These are phyloP conservation scores for Caenorhabditis imperialis DNA, from an alignment of 2,888 invertebrate genomes.

Conservation along the genomic window DNA sequence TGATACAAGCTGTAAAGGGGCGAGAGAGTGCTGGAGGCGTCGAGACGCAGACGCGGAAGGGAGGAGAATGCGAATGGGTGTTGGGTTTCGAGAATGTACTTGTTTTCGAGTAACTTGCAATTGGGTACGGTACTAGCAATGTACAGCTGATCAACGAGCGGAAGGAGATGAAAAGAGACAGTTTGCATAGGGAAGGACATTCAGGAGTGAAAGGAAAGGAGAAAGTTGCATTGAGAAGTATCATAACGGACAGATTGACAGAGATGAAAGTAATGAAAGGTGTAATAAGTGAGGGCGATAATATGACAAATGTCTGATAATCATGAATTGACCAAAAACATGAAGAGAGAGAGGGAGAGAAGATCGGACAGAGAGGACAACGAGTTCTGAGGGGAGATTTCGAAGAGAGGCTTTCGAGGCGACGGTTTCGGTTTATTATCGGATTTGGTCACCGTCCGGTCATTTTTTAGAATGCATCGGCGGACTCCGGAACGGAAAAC, in stretches of 20 bases:
- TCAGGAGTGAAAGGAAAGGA: not conserved
- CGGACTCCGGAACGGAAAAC: too few species aligned
- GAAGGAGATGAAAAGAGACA: too few species aligned
- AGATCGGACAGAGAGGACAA: slow-evolving; percentile 13
- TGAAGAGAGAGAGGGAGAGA: slow-evolving; percentile 18
- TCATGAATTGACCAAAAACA: slow-evolving; percentile 37
- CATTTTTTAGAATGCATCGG: too few species aligned
- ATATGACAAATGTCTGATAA: slow-evolving; percentile 41
- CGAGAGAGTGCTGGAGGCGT: slow-evolving; percentile 16
- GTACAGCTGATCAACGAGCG: slow-evolving; percentile 27
- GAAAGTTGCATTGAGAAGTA: slow-evolving; percentile 16
- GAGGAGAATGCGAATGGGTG: slow-evolving; percentile 28
- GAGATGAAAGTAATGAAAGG: slow-evolving; percentile 28
- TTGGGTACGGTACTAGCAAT: slow-evolving; percentile 30
- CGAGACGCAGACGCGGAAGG: slow-evolving; percentile 37
- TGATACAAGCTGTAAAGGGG: slow-evolving; percentile 48
- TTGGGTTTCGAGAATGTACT: slow-evolving; percentile 53
- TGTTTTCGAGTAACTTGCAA: slow-evolving; percentile 43
- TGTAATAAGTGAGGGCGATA: slow-evolving; percentile 30
- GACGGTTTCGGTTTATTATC: slow-evolving; percentile 49
- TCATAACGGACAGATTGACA: slow-evolving; percentile 6
- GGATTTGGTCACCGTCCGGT: slow-evolving; percentile 40
- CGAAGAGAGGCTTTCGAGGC: slow-evolving; percentile 39
- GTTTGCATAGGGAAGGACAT: not conserved
- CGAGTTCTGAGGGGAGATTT: slow-evolving; percentile 46